Base-by-base conservation (phyloP, 2,888 invertebrate species). In the Tupiocoris notatus region DNA sequence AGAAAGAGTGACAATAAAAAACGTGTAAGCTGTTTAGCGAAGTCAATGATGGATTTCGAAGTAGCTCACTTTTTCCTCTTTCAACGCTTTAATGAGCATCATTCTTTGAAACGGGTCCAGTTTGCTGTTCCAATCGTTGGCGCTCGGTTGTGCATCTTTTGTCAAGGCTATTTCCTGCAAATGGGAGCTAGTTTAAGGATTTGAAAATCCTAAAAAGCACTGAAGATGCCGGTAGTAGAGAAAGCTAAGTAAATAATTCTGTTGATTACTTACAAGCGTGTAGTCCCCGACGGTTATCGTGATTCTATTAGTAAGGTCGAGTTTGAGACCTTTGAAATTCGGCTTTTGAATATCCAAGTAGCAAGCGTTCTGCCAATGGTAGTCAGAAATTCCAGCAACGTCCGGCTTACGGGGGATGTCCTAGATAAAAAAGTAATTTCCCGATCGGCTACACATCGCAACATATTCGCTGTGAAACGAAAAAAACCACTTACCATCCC, bases 81-180 rank as follows among this genome's bases (percentile, higher is more conserved):
- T 89, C 66, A 95, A 86, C 23, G 89, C 86, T 84, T 91, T 92
- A 1, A 95, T 83, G 39, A 95, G 83, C 87, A 95, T 89, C 9
- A 96, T 85, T 83, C 94, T 95, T 82, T 94, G 92, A 83, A 95
- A 94, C 75, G 88, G 84, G 0, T 85, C 86, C 20, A 95, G 83
- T 16, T 83, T 65, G 21, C 62, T 62, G 22, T 80, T 79, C 80
- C 80, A 80, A 83, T 81, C 0, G 81, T 77, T 63, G 87, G 80
- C 73, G 83, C 78, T 16, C 75, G 80, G 62, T 25, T 58, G 21
- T 20, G 70, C 79, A 77, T 87, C 82, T 57, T 81, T 84, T 80
- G 88, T 84, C 73, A 91, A 81, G 82, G 88, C 86, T 81, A 91
- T 86, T 63, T 85, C 86, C 91, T 91, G 82, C 59, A 83, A 39